phyloP scores from a whole-genome alignment of 2,888 invertebrate species.

The Lasioglossum zephyrum region DNA sequence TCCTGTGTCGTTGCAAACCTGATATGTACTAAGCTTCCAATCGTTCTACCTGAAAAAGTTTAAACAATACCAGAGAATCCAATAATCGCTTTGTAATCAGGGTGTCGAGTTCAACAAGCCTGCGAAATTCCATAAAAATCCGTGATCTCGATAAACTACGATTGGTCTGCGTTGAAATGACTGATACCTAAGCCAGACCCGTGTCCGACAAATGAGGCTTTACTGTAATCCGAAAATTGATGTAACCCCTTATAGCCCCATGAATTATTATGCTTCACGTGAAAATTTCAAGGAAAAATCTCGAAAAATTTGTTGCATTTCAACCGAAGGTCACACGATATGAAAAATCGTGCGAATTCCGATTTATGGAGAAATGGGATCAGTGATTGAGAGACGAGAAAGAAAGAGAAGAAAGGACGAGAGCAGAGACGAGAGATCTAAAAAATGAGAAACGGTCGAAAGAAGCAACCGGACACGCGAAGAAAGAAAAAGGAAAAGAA shows the following conservation, averaged over 20 bases:
- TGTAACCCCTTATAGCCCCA: background rate
- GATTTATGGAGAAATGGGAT: background rate
- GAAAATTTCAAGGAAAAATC: background rate
- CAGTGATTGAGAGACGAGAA: background rate
- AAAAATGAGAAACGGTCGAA: slow-evolving; percentile 6
- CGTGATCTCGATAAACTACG: no score
- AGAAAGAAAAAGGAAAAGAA: background rate
- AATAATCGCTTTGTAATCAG: background rate
- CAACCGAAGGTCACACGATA: background rate
- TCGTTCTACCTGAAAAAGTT: background rate
- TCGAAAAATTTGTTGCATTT: background rate
- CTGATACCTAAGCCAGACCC: background rate
- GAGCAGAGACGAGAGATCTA: background rate
- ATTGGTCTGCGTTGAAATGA: background rate
- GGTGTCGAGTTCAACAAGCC: background rate
- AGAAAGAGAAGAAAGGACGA: background rate
- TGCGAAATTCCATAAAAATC: no score
- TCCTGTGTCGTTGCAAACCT: no score
- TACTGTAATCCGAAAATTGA: background rate
- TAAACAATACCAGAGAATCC: background rate
- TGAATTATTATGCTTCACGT: background rate
- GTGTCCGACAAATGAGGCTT: background rate
- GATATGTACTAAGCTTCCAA: no score
- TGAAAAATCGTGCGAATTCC: background rate
- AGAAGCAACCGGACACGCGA: background rate